Evolutionary conservation across 2,888 invertebrate genomes (phyloP).

Genomic region (Altica lythri): DNA sequence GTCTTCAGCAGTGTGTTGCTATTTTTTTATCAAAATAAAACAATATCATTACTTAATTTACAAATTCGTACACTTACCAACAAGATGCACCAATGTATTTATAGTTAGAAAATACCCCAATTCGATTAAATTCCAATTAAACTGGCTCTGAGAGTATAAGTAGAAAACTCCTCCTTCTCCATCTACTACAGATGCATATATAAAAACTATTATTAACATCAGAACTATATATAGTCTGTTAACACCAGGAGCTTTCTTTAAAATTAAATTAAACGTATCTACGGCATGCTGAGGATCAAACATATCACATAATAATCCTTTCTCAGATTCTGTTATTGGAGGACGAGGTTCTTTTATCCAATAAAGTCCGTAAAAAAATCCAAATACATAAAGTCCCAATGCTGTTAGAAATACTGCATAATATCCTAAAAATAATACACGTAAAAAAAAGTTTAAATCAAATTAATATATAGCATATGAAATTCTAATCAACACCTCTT

Average conservation of each 20-base stretch:
- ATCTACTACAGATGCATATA: constrained; percentile 47
- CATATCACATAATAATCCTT: constrained; percentile 46
- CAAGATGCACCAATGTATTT: constrained; percentile 62
- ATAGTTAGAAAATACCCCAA: constrained; percentile 64
- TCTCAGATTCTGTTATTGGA: constrained; percentile 31
- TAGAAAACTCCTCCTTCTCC: constrained; percentile 66
- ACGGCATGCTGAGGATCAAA: constrained; percentile 51
- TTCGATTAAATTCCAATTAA: constrained; percentile 65
- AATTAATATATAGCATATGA: no score
- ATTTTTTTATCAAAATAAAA: no score
- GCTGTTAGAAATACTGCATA: constrained; percentile 47
- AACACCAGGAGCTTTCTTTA: constrained; percentile 45
- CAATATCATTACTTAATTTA: no score
- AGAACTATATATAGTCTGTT: constrained; percentile 45
- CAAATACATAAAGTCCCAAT: constrained; percentile 45
- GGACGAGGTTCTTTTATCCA: constrained; percentile 49
- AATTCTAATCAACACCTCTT: no score
- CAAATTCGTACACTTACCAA: constrained; percentile 60
- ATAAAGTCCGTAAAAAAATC: constrained; percentile 49
- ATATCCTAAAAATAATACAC: constrained; percentile 42
- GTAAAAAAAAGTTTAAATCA: background rate
- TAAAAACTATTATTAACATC: constrained; percentile 45
- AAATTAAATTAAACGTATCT: constrained; percentile 50
- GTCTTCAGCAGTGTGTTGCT: no score
- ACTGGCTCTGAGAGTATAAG: constrained; percentile 64